Percentiles rank a stretch among this genome's conserved stretches.
Conservation (phyloP, 2,797 vertebrate species). For the Pelochelys cantorii region DNA sequence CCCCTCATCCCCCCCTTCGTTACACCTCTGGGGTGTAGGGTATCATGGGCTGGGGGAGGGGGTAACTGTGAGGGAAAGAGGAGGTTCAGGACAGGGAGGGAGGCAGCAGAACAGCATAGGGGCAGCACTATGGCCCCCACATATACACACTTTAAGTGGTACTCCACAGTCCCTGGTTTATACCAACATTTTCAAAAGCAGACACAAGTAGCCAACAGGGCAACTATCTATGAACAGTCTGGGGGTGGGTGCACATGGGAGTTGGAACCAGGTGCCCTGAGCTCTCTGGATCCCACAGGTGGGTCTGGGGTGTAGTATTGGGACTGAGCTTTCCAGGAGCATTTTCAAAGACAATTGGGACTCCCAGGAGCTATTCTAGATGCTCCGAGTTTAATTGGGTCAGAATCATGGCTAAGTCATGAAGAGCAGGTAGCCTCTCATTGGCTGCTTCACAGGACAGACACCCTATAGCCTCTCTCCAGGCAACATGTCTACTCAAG, state of each 20-base stretch:
- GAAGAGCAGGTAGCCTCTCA: not conserved
- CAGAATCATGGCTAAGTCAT: not conserved
- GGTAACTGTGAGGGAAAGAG: not conserved
- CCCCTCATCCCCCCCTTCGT: too few species aligned
- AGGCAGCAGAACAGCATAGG: not conserved
- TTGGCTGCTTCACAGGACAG: not conserved
- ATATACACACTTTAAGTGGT: not conserved
- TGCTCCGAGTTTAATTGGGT: not conserved
- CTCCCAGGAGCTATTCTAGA: not conserved
- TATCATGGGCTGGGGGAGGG: not conserved
- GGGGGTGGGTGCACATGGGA: not conserved
- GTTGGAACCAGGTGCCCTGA: not conserved
- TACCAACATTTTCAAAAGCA: not conserved
- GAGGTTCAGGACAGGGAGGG: not conserved
- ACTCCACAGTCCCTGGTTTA: not conserved
- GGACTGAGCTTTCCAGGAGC: not conserved
- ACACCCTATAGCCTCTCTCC: not conserved
- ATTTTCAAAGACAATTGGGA: not conserved
- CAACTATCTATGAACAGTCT: rapidly evolving
- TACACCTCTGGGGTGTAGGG: not conserved
- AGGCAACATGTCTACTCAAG: rapidly evolving
- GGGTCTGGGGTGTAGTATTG: not conserved
- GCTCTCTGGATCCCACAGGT: not conserved
- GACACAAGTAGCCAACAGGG: not conserved
- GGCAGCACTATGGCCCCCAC: not conserved